phyloP scores from a whole-genome alignment of 2,888 invertebrate species.

The Tuberolachnus salignus region DNA sequence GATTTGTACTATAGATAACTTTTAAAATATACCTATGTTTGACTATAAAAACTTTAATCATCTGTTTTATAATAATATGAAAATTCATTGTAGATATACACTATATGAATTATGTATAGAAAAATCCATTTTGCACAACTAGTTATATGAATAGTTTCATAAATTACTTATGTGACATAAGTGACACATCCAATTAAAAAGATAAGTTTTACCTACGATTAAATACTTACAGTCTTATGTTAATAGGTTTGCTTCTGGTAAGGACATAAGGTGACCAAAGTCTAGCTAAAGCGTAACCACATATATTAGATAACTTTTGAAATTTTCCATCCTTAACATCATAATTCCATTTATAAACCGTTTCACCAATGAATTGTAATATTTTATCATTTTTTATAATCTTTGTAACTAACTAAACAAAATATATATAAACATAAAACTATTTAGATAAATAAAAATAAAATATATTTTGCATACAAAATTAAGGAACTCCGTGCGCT shows the following conservation, averaged over 20 bases:
- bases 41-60: too few species aligned
- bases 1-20: too few species aligned
- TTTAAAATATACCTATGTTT: too few species aligned
- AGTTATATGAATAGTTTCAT: too few species aligned
- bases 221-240: conserved; percentile 28
- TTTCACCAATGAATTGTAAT: conserved; percentile 28
- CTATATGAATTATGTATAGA: too few species aligned
- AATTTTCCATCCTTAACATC: conserved; percentile 41
- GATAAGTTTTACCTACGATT: too few species aligned
- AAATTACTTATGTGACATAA: too few species aligned
- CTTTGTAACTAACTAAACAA: conserved; percentile 31
- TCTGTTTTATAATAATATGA: too few species aligned
- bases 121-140: too few species aligned
- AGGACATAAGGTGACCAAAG: conserved; percentile 40
- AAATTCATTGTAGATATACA: too few species aligned
- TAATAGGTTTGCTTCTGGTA: conserved; percentile 17
- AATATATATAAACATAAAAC: neutral
- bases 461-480: conserved; percentile 13
- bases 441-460: conserved; percentile 6
- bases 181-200: too few species aligned
- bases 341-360: conserved; percentile 47
- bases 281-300: conserved; percentile 38
- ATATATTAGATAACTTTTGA: conserved; percentile 39
- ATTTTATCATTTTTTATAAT: conserved; percentile 24
- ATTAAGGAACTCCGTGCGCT: conserved; percentile 35